These are phyloP conservation scores for Andrena hattorfiana DNA, from an alignment of 2,888 invertebrate species.

Conservation along the genomic window DNA sequence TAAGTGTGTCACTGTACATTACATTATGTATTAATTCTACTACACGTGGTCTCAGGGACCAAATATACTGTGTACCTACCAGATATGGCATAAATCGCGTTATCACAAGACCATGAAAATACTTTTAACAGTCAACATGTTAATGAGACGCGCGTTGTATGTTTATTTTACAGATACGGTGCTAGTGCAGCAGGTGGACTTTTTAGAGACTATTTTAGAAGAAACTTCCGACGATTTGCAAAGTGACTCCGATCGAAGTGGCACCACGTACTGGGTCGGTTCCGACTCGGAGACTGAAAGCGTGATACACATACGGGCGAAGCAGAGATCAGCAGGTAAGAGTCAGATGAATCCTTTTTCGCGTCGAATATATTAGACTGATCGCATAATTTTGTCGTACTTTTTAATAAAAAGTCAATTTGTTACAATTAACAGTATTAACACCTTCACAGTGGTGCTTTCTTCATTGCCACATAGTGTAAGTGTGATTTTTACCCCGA, in stretches of 20 bases:
- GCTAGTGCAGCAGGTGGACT: slow-evolving; percentile 87
- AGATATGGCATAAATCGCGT: no score
- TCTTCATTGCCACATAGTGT: no score
- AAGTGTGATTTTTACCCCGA: no score
- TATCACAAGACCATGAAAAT: no score
- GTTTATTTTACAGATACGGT: slow-evolving; percentile 67
- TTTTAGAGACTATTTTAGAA: slow-evolving; percentile 94
- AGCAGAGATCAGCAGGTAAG: slow-evolving; percentile 79
- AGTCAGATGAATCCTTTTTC: not conserved
- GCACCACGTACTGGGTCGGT: slow-evolving; percentile 86
- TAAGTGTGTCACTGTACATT: no score
- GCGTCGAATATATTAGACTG: not conserved
- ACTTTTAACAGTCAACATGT: not conserved
- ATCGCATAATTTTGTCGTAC: no score
- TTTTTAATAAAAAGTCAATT: no score
- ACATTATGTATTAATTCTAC: no score
- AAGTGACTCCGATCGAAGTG: slow-evolving; percentile 89
- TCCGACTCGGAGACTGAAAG: slow-evolving; percentile 93
- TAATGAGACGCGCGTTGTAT: not conserved
- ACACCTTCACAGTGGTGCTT: no score
- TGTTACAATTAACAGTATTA: no score
- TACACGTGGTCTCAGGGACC: no score
- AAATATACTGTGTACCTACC: no score
- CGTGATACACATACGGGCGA: slow-evolving; percentile 87
- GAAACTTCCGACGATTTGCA: slow-evolving; percentile 94